Base-by-base conservation (phyloP, 1,140 invertebrate genomes). In the Bicyclus anynana region DNA sequence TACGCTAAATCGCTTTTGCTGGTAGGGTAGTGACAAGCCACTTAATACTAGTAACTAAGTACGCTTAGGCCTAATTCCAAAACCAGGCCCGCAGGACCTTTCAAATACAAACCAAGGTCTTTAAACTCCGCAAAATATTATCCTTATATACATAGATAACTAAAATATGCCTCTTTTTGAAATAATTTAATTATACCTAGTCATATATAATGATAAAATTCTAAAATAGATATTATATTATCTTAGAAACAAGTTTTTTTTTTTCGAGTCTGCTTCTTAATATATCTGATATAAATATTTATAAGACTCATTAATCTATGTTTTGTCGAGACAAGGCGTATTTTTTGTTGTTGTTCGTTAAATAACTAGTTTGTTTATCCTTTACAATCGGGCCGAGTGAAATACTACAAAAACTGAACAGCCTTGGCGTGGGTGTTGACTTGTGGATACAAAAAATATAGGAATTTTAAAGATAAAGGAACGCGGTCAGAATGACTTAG, bases 321-420 rank as follows among this genome's bases (percentile, higher is more conserved):
- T 62, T 62, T 58, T 61, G 53, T 65, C 49, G 38, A 52, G 49
- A 27, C 26, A n/a, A 9, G 12, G 13, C 6, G 20, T 48, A 40
- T 62, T 66, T 62, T 52, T 52, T 46, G 21, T 37, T 35, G 47
- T 26, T 35, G 20, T 52, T 59, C 49, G 23, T 57, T 52, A 46
- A 51, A 52, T 44, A 58, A 46, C 38, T 16, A 33, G 51, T 50
- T 56, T 55, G 52, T 59, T 61, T 59, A 47, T 59, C 23, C 54
- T 59, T 59, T 42, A 58, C 51, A 61, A 61, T 62, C 53, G 33
- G 55, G 48, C 29, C 44, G 53, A 59, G 59, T 47, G 52, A 62
- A 52, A 68, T 51, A 60, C 44, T 65, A 44, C 57, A 56, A 67
- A 68, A 62, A 53, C 54, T 65, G 42, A 65, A 65, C 62, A 65